Base-by-base conservation (phyloP, 2,113 vertebrate species). In the Choloepus hoffmanni region DNA sequence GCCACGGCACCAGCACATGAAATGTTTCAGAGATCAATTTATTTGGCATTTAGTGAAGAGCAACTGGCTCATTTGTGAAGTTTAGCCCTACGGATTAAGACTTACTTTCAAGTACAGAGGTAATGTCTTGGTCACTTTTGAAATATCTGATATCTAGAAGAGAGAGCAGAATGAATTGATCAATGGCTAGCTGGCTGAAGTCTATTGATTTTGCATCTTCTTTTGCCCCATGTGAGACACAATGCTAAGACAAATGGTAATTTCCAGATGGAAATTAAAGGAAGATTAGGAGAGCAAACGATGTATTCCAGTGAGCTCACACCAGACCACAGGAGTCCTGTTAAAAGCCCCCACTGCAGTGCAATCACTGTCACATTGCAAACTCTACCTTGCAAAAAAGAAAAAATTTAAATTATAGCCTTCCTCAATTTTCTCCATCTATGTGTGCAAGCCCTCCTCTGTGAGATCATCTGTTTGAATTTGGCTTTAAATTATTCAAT, bases 401-500 rank as follows among this genome's bases (percentile, higher is more conserved):
- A 76, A 94, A 90, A 68, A n/a, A 8, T 70, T 68, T 90, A 43
- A 94, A 60, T 77, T 87, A 33, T n/a, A 19, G 26, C 23, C 65
- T 96, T 85, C 43, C 58, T 92, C 14, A 76, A 16, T 90, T 81
- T 96, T 78, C 79, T 89, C 28, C n/a, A 2, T 87, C 16, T n/a
- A 53, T 67, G 33, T 76, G 65, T 87, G 81, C 73, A 68, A 88
- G 19, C 67, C 87, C 82, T 58, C 55, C 65, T 67, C 15, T 90
- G 79, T 87, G 81, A 85, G 45, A 93, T 78, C 33, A 60, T 93
- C 62, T 79, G 67, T 93, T 95, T 96, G 85, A 92, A 73, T 53
- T 73, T 72, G 78, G 92, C 73, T 92, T 30, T 78, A 45, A 95
- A 58, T 91, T 73, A 74, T 62, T 74, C 45, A 92, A 28, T 68